Evolutionary conservation across 2,113 vertebrate species (phyloP), one percentile per base, ranked within the genome.

Genomic region (Orthonyx spaldingii): DNA sequence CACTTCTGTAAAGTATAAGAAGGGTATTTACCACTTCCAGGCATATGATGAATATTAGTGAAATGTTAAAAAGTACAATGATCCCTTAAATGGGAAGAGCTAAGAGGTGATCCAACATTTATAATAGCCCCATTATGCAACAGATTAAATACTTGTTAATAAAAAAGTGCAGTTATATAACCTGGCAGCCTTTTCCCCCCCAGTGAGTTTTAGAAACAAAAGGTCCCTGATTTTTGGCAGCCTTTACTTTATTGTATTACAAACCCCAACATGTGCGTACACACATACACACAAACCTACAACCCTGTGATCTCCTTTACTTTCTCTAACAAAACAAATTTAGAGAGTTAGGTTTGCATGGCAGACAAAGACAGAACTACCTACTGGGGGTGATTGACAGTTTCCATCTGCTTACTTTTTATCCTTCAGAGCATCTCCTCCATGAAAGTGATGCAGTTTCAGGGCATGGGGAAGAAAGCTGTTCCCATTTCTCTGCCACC

Each of bases 381-480:
- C 22, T 76, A 2, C 26, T 50, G 32, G 23, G 42, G 6, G 16
- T 53, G n/a, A 66, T 1, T 76, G 41, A 82, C 20, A 28, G 4
- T 50, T 61, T 64, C 42, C 22, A 21, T 82, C 26, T 63, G 24
- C 64, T 84, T 72, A 10, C 41, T 49, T 52, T 82, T 63, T 59
- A 57, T 56, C 46, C 53, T 55, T 17, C 96, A 99, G 99, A 99
- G 98, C 8, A 93, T 99, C 82, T 98, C 98, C 42, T 95, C 98
- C 89, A 99, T 99, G 99, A 99, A 99, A 93, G 94, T 99, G 85
- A 94, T 98, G 64, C 97, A 97, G 59, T 99, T 99, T 77, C 99
- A 99, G 97, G 99, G 99, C 16, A 95, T 32, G 66, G 91, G 84
- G 28, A 98, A 97, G 90, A 94, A 94, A n/a, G 46, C 94, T 56